Percentiles rank a stretch among this genome's conserved stretches.
phyloP scores from a whole-genome alignment of 2,113 vertebrate genomes.

The Silurus meridionalis region DNA sequence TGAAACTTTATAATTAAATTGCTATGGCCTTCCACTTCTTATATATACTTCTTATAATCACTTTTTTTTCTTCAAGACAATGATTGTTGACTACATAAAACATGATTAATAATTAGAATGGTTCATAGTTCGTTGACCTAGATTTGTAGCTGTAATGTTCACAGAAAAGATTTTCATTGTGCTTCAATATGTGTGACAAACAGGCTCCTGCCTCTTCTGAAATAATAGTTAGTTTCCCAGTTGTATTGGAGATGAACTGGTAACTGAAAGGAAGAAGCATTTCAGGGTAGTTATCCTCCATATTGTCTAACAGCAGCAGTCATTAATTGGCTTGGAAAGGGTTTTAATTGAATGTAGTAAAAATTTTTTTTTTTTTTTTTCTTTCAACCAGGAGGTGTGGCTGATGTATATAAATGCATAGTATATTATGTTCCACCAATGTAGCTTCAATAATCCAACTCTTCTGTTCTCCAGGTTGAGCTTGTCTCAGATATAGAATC shows the following conservation, averaged over 20 bases:
- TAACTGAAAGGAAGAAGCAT: not conserved
- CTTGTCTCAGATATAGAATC: conserved; percentile 86
- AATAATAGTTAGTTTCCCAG: not conserved
- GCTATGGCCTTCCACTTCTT: not conserved
- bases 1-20: not conserved
- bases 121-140: too few relatives aligned
- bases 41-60: too few relatives aligned
- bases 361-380: not conserved
- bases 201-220: not conserved
- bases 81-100: not conserved
- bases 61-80: not conserved
- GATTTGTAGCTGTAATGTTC: too few relatives aligned
- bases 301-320: not conserved
- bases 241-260: not conserved
- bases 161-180: too few relatives aligned
- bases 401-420: not conserved
- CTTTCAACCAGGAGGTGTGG: not conserved
- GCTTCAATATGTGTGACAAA: too few relatives aligned
- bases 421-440: not conserved
- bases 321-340: not conserved
- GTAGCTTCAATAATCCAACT: not conserved
- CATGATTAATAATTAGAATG: not conserved
- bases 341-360: not conserved
- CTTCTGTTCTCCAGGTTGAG: conserved; percentile 74
- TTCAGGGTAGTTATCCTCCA: not conserved